phyloP scores from a whole-genome alignment of 2,888 invertebrate genomes.

The Himalopsyche anomala region DNA sequence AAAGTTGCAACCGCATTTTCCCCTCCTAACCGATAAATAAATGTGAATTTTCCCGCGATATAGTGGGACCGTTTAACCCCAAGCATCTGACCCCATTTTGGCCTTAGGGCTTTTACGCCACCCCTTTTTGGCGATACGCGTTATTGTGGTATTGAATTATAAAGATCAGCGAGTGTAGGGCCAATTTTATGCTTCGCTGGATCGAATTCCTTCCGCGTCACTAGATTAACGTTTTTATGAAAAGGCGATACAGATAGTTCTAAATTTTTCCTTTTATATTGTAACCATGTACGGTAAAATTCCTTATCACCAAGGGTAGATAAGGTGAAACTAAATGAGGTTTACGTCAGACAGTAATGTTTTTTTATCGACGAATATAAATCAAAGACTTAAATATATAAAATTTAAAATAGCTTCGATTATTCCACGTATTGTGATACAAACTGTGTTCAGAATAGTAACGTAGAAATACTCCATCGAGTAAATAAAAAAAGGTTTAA shows the following conservation, averaged over 20 bases:
- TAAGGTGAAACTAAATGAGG: too few species aligned
- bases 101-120: slow-evolving; percentile 6
- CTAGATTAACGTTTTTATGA: slow-evolving; percentile 15
- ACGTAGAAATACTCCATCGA: too few species aligned
- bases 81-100: slow-evolving; percentile 12
- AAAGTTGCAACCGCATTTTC: neutral
- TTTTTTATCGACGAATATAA: too few species aligned
- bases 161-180: slow-evolving; percentile 16
- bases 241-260: neutral
- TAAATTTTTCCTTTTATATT: too few species aligned
- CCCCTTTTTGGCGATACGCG: slow-evolving; percentile 21
- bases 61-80: slow-evolving; percentile 14
- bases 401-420: too few species aligned
- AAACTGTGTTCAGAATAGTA: too few species aligned
- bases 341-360: too few species aligned
- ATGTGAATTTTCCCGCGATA: slow-evolving; percentile 9
- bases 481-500: too few species aligned
- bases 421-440: too few species aligned
- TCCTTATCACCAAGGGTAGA: too few species aligned
- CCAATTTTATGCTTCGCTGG: slow-evolving; percentile 16
- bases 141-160: slow-evolving; percentile 34
- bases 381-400: too few species aligned
- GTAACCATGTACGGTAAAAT: too few species aligned
- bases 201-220: slow-evolving; percentile 5
- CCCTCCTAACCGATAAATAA: slow-evolving; percentile 1